Conservation (phyloP, 2,797 vertebrate genomes). For the Bucorvus abyssinicus region DNA sequence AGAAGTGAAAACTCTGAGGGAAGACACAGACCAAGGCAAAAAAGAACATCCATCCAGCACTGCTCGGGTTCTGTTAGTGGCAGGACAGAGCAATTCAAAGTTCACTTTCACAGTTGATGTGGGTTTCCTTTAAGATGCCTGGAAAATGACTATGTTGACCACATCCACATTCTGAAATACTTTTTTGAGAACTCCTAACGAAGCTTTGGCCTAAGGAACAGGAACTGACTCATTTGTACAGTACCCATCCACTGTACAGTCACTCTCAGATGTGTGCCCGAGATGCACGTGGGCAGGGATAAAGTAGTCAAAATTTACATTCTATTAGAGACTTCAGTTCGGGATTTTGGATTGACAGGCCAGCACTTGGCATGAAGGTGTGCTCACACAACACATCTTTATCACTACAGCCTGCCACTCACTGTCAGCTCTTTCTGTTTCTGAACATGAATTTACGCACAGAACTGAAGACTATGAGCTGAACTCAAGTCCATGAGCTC, state of each 20-base stretch:
- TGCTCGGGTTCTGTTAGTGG: conserved; percentile 74
- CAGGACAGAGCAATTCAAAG: conserved; percentile 75
- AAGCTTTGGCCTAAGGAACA: conserved; percentile 82
- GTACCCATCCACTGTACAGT: conserved; percentile 77
- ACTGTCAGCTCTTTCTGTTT: not conserved
- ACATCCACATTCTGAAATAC: conserved; percentile 93
- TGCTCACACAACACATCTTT: not conserved
- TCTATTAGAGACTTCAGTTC: not conserved
- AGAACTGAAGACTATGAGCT: not conserved
- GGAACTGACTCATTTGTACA: conserved; percentile 93
- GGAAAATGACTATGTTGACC: conserved; percentile 96
- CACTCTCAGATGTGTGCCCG: conserved; percentile 72
- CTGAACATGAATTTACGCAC: not conserved
- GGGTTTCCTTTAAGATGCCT: conserved; percentile 97
- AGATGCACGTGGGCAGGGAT: conserved; percentile 52
- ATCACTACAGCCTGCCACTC: not conserved
- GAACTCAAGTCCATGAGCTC: not conserved
- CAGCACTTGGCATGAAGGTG: not conserved
- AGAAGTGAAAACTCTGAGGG: not conserved
- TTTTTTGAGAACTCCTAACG: conserved; percentile 87
- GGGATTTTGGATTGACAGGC: not conserved
- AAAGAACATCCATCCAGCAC: not conserved
- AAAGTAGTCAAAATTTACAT: conserved; percentile 2
- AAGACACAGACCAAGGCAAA: not conserved
- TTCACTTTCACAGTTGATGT: conserved; percentile 95